Conservation (phyloP, 92 coral and sea anemone species). For the Virgularia gustaviana region DNA sequence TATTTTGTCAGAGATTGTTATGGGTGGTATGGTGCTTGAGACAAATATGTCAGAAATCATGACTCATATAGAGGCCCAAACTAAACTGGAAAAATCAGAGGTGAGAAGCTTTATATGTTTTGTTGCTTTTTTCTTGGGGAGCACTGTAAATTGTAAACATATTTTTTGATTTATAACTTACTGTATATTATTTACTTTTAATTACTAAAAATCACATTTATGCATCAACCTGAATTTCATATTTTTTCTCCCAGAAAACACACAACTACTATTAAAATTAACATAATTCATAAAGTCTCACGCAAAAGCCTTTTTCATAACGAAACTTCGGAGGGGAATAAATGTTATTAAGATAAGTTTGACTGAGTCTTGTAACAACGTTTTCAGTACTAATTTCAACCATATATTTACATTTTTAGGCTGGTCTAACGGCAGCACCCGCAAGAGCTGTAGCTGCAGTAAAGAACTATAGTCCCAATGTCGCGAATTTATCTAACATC, state of each 20-base stretch:
- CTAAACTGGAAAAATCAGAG: constrained; percentile 93
- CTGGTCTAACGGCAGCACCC: constrained; percentile 94
- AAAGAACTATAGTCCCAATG: constrained; percentile 78
- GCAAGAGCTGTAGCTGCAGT: constrained; percentile 98
- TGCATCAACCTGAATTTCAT: too few relatives aligned
- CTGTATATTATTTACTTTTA: too few relatives aligned
- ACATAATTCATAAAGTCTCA: too few relatives aligned
- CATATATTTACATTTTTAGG: constrained; percentile 56
- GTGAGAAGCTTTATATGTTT: too few relatives aligned
- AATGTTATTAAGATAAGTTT: not conserved
- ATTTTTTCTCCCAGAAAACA: too few relatives aligned
- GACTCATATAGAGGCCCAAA: constrained; percentile 94
- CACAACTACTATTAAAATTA: too few relatives aligned
- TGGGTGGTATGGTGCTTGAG: constrained; percentile 99
- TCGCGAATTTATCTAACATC: constrained; percentile 63
- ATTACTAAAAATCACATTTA: too few relatives aligned
- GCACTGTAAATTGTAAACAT: not conserved
- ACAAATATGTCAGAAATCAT: constrained; percentile 98
- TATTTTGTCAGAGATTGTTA: constrained; percentile 86
- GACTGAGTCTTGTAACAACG: not conserved
- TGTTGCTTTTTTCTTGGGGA: not conserved
- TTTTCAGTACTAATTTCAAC: not conserved
- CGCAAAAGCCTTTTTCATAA: too few relatives aligned
- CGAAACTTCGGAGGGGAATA: not conserved
- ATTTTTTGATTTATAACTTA: not conserved